phyloP scores from a whole-genome alignment of 2,797 vertebrate species.

The Gallinago nigripennis region DNA sequence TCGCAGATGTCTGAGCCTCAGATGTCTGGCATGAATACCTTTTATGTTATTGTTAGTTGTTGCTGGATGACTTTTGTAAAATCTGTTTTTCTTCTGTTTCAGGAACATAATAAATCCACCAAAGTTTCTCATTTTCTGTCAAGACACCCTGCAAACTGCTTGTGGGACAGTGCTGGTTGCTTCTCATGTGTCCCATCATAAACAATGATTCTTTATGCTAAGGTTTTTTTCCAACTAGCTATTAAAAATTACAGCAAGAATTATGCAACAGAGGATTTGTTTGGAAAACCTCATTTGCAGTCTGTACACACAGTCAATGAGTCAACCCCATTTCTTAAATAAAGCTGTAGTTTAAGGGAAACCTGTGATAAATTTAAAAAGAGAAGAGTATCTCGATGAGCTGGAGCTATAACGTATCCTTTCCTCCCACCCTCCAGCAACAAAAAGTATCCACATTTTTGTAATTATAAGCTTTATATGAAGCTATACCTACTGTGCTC shows the following conservation, averaged over 20 bases:
- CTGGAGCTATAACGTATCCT: background rate
- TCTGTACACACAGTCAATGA: background rate
- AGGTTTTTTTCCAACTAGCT: background rate
- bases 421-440: background rate
- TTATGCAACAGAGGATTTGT: background rate
- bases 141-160: background rate
- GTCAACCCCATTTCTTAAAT: background rate
- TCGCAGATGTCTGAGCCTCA: background rate
- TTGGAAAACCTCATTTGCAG: background rate
- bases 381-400: background rate
- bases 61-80: background rate
- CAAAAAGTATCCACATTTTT: background rate
- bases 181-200: background rate
- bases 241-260: background rate
- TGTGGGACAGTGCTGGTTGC: background rate
- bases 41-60: background rate
- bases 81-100: background rate
- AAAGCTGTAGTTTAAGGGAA: conserved; percentile 15
- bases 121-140: background rate
- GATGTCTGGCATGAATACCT: background rate
- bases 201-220: background rate
- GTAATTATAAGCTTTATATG: background rate
- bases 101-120: background rate
- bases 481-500: background rate
- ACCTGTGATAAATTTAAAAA: background rate